A percentile compares a stretch with the other conserved stretches of the same genome.
Evolutionary conservation across 2,888 invertebrate species (phyloP).

Genomic region (Drosophila merina): DNA sequence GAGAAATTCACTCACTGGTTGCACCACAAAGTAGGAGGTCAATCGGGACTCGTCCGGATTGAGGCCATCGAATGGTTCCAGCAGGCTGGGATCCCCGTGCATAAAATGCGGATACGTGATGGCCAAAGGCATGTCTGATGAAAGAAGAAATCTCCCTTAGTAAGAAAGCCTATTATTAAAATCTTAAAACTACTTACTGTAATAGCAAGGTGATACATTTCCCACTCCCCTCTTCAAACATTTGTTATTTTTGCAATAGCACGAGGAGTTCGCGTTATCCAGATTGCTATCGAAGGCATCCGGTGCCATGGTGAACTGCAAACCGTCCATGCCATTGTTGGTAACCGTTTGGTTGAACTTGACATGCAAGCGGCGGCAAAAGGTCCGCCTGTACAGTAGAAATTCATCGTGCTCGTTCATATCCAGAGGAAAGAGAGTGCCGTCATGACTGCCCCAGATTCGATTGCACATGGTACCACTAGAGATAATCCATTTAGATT

Average conservation of each 20-base stretch:
- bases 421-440: conserved; percentile 88
- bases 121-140: conserved; percentile 88
- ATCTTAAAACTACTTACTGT: conserved; percentile 85
- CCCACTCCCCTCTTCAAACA: conserved; percentile 87
- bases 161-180: background rate
- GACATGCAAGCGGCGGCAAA: conserved; percentile 89
- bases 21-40: conserved; percentile 86
- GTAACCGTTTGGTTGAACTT: conserved; percentile 82
- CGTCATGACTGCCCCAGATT: conserved; percentile 89
- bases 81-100: conserved; percentile 86
- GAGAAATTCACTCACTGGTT: conserved; percentile 86
- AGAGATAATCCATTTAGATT: background rate
- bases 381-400: conserved; percentile 88
- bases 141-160: background rate
- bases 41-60: conserved; percentile 86
- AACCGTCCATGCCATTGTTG: conserved; percentile 85
- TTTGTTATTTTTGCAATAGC: conserved; percentile 86
- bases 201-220: conserved; percentile 89
- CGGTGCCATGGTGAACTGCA: conserved; percentile 87
- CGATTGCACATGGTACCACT: conserved; percentile 88
- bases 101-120: conserved; percentile 90
- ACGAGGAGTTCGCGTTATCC: conserved; percentile 86
- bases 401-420: conserved; percentile 86
- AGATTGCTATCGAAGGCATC: conserved; percentile 86
- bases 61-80: conserved; percentile 87